Evolutionary conservation across 2,888 invertebrate species (phyloP).

Genomic region (Busseola fusca): DNA sequence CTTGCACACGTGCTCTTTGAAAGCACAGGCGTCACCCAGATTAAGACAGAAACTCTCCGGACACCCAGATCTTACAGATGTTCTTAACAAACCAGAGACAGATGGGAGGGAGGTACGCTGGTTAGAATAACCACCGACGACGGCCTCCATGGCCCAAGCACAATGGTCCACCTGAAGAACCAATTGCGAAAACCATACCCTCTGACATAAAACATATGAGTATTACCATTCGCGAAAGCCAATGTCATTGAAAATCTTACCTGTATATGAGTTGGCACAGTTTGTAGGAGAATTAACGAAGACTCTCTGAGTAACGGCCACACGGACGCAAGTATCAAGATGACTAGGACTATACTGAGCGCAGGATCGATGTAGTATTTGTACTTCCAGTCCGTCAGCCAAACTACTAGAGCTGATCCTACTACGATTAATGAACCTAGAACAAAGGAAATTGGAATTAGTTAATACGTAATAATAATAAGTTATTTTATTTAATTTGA

Average conservation of each 20-base stretch:
- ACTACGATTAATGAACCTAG: conserved; percentile 96
- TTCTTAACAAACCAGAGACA: neutral
- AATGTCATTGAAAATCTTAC: conserved; percentile 70
- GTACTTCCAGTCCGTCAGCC: conserved; percentile 94
- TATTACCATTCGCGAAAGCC: neutral
- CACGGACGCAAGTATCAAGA: conserved; percentile 95
- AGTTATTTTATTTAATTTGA: too few species aligned
- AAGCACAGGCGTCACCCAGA: neutral
- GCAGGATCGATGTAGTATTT: conserved; percentile 98
- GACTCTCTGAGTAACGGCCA: conserved; percentile 98
- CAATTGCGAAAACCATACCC: neutral
- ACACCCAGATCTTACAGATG: neutral
- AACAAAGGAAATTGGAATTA: conserved; percentile 78
- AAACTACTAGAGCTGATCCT: conserved; percentile 93
- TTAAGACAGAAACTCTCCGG: neutral
- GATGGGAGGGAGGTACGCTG: neutral
- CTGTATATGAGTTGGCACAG: conserved; percentile 99
- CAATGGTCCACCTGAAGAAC: neutral
- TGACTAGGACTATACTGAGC: conserved; percentile 96
- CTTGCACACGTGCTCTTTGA: neutral
- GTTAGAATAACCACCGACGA: neutral
- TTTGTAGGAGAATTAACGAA: conserved; percentile 97
- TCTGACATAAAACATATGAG: neutral
- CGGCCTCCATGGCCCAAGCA: neutral
- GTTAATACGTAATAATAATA: neutral